Conservation (phyloP, 2,888 invertebrate genomes). For the Carcina quercana region DNA sequence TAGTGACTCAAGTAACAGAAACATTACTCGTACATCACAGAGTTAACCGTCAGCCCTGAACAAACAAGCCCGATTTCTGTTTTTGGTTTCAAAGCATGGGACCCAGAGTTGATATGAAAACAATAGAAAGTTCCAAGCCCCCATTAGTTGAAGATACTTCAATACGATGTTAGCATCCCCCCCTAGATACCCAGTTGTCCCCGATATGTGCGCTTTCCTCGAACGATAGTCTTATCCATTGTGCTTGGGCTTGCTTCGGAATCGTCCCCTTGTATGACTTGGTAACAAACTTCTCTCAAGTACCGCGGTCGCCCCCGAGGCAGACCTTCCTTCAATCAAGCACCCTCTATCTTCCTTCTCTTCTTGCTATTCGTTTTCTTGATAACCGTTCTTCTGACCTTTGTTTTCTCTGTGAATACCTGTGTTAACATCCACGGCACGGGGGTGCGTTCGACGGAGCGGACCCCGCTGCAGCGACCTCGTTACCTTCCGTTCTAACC, state of each 20-base stretch:
- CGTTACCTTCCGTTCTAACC: slow-evolving; percentile 53
- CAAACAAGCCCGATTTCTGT: slow-evolving; percentile 38
- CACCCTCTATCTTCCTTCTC: slow-evolving; percentile 46
- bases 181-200: slow-evolving; percentile 49
- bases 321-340: slow-evolving; percentile 42
- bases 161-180: slow-evolving; percentile 43
- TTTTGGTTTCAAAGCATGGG: slow-evolving; percentile 64
- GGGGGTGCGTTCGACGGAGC: too few relatives aligned
- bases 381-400: slow-evolving; percentile 28
- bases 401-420: slow-evolving; percentile 25
- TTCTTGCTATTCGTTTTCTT: slow-evolving; percentile 26
- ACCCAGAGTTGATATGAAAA: slow-evolving; percentile 48
- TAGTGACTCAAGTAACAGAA: too few relatives aligned
- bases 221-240: slow-evolving; percentile 46
- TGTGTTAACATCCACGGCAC: slow-evolving; percentile 27
- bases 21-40: too few relatives aligned
- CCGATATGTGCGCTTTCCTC: slow-evolving; percentile 54
- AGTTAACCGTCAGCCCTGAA: slow-evolving; percentile 62
- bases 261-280: slow-evolving; percentile 42
- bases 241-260: slow-evolving; percentile 71
- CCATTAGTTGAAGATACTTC: slow-evolving; percentile 49
- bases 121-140: slow-evolving; percentile 41
- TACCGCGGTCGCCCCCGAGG: slow-evolving; percentile 36
- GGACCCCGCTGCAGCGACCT: too few relatives aligned
- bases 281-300: slow-evolving; percentile 32